These are phyloP conservation scores for Allobates femoralis DNA, from an alignment of 2,797 vertebrate genomes.

Conservation along the genomic window DNA sequence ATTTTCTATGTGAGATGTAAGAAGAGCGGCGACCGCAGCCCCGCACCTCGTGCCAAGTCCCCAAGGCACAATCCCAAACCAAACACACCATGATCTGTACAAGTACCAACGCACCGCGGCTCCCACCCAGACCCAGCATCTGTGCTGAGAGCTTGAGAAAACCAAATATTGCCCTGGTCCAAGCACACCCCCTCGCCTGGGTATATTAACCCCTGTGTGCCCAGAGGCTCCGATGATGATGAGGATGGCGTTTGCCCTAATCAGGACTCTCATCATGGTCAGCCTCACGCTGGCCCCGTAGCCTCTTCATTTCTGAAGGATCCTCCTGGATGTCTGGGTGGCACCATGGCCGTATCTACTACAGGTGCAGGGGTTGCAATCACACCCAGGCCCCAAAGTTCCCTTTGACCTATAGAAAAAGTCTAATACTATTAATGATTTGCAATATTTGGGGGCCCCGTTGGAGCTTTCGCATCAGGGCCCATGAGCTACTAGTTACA, in stretches of 20 bases:
- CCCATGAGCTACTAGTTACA: too few species aligned
- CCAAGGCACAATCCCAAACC: conserved; percentile 23
- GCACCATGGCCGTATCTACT: too few species aligned
- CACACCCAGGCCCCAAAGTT: too few species aligned
- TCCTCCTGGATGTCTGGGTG: too few species aligned
- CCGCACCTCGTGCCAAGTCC: conserved; percentile 20
- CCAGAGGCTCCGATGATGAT: not conserved
- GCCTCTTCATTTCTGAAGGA: too few species aligned
- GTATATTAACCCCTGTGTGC: conserved; percentile 22
- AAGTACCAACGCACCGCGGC: conserved; percentile 31
- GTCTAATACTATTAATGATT: too few species aligned
- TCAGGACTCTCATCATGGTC: not conserved
- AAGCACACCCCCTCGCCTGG: too few species aligned
- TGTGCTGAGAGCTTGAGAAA: conserved; percentile 28
- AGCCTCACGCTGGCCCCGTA: not conserved
- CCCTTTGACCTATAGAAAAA: too few species aligned
- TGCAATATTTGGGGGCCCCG: too few species aligned
- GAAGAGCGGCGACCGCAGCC: not conserved
- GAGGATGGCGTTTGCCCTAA: not conserved
- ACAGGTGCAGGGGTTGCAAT: too few species aligned
- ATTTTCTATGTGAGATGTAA: not conserved
- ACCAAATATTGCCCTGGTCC: conserved; percentile 1
- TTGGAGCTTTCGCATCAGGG: too few species aligned
- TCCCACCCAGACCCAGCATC: conserved; percentile 17
- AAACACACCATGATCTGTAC: conserved; percentile 24